Evolutionary conservation across 2,113 vertebrate genomes (phyloP).

Genomic region (Stigmatopora argus): DNA sequence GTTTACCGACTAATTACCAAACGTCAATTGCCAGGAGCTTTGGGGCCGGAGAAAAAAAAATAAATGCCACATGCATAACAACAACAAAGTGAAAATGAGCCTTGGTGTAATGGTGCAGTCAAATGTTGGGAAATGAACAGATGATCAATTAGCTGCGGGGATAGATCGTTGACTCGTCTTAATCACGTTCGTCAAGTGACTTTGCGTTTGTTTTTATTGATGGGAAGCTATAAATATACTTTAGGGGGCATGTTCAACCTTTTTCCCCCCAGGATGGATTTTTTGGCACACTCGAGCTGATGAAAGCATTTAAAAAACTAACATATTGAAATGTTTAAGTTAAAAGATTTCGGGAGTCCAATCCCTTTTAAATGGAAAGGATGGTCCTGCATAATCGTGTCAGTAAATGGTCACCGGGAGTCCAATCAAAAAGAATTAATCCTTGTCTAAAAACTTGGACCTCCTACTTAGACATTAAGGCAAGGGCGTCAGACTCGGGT

Average conservation of each 20-base stretch:
- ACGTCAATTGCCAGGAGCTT: slow-evolving; percentile 6
- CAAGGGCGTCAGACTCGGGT: too few relatives aligned
- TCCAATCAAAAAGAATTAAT: too few relatives aligned
- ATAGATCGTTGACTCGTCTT: not conserved
- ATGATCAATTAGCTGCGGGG: not conserved
- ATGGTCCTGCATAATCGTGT: too few relatives aligned
- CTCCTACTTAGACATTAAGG: too few relatives aligned
- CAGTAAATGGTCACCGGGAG: too few relatives aligned
- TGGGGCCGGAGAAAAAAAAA: not conserved
- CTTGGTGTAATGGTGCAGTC: not conserved
- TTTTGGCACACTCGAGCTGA: not conserved
- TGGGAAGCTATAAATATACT: not conserved
- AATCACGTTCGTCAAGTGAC: not conserved
- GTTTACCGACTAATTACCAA: not conserved
- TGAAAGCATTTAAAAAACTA: not conserved
- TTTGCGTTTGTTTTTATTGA: not conserved
- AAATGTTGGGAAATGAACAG: slow-evolving; percentile 3
- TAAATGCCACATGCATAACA: not conserved
- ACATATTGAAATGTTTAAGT: not conserved
- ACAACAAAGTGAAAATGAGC: not conserved
- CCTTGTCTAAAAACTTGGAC: too few relatives aligned
- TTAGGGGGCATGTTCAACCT: not conserved
- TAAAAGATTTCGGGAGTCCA: not conserved
- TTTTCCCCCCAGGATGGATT: not conserved
- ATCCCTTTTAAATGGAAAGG: not conserved